Evolutionary conservation across 2,797 vertebrate genomes (phyloP).

Genomic region (Syngnathus acus): DNA sequence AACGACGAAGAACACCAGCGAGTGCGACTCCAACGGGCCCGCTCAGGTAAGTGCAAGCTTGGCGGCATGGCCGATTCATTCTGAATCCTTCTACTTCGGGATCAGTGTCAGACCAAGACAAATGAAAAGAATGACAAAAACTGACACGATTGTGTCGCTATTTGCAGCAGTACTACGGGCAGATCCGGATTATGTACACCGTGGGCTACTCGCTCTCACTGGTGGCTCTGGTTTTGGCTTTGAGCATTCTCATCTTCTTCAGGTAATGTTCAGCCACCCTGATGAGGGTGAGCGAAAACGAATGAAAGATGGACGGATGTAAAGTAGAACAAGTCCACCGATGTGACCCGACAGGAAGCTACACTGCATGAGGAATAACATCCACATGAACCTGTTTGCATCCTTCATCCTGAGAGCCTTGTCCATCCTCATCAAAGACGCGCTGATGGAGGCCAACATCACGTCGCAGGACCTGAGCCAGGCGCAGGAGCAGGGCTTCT

Average conservation of each 20-base stretch:
- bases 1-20: constrained; percentile 65
- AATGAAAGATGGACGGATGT: neutral
- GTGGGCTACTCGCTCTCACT: constrained; percentile 86
- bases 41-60: constrained; percentile 36
- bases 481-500: constrained; percentile 57
- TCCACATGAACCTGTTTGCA: constrained; percentile 88
- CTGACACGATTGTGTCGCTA: constrained; percentile 6
- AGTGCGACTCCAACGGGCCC: constrained; percentile 64
- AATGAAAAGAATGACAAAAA: neutral
- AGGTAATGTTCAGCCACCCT: constrained; percentile 61
- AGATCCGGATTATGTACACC: constrained; percentile 79
- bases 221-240: constrained; percentile 75
- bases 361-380: constrained; percentile 85
- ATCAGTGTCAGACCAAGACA: too few relatives aligned
- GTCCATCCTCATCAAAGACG: constrained; percentile 83
- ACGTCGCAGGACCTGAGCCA: constrained; percentile 49
- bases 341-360: constrained; percentile 67
- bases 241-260: constrained; percentile 78
- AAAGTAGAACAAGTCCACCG: neutral
- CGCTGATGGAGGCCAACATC: constrained; percentile 68
- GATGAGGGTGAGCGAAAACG: too few relatives aligned
- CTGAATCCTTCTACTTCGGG: neutral
- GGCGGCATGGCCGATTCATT: neutral
- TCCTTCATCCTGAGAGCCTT: constrained; percentile 81
- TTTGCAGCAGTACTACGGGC: constrained; percentile 66